phyloP scores from a whole-genome alignment of 2,113 vertebrate species.

The Tyto alba region DNA sequence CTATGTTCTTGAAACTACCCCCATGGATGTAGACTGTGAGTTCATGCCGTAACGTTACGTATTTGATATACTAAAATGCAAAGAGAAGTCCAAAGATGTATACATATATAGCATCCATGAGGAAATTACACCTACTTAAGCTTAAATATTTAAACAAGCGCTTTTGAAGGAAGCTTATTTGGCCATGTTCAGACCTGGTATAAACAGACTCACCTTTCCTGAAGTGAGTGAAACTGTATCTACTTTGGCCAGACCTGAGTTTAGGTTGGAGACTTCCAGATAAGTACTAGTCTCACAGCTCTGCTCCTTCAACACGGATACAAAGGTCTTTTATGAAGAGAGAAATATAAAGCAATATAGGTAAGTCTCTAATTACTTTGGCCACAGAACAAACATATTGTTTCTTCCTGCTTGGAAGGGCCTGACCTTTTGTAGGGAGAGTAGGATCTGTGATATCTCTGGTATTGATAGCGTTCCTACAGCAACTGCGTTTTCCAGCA shows the following conservation, averaged over 20 bases:
- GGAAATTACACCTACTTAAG: background rate
- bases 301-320: background rate
- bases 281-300: background rate
- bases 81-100: background rate
- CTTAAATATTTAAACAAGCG: background rate
- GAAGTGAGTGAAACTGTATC: background rate
- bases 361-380: constrained; percentile 5
- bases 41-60: background rate
- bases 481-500: background rate
- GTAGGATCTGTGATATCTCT: background rate
- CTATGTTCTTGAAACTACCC: background rate
- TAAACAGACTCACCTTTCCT: background rate
- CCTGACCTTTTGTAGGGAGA: background rate
- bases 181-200: background rate
- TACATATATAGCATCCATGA: background rate
- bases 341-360: background rate
- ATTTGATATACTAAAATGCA: background rate
- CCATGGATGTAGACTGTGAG: background rate
- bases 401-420: constrained; percentile 36
- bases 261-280: background rate
- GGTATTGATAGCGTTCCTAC: background rate
- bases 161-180: background rate
- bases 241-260: background rate
- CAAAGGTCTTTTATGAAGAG: constrained; percentile 25
- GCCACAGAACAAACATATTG: background rate